A percentile compares a stretch with the other conserved stretches of the same genome.
Evolutionary conservation across 2,113 vertebrate genomes (phyloP).

Genomic region (Eonycteris spelaea): DNA sequence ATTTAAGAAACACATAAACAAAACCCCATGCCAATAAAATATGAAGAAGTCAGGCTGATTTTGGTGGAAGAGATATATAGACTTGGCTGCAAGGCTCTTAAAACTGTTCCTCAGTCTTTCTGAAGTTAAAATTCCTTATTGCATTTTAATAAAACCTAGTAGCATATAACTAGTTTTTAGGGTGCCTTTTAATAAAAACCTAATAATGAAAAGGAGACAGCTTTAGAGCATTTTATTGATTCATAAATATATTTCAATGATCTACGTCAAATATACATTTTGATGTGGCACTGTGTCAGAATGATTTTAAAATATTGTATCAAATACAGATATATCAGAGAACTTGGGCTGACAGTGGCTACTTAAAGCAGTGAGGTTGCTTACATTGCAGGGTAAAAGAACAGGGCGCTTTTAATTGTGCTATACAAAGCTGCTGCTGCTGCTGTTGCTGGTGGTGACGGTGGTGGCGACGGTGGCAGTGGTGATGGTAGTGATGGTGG

Average conservation of each 20-base stretch:
- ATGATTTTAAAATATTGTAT: slow-evolving; percentile 18
- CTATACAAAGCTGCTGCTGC: neutral
- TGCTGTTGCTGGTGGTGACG: too few species aligned
- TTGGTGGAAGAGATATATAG: neutral
- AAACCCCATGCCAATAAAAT: neutral
- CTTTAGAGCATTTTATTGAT: slow-evolving; percentile 33
- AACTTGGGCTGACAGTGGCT: neutral
- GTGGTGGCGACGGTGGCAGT: too few species aligned
- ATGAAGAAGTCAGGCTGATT: neutral
- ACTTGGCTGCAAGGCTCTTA: neutral
- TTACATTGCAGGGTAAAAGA: neutral
- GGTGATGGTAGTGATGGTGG: neutral
- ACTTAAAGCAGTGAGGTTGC: neutral
- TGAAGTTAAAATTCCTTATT: slow-evolving; percentile 18
- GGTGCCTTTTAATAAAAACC: slow-evolving; percentile 31
- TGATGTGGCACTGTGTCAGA: neutral
- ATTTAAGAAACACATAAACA: neutral
- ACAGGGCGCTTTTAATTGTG: neutral
- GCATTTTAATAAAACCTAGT: slow-evolving; percentile 45
- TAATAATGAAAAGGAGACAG: neutral
- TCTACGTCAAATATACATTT: neutral
- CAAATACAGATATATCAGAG: neutral
- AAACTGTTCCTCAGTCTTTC: slow-evolving; percentile 13
- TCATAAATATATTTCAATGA: slow-evolving; percentile 5
- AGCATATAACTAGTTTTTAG: neutral